Evolutionary conservation across 2,797 vertebrate species (phyloP).

Genomic region (Sebastes baramenuke): DNA sequence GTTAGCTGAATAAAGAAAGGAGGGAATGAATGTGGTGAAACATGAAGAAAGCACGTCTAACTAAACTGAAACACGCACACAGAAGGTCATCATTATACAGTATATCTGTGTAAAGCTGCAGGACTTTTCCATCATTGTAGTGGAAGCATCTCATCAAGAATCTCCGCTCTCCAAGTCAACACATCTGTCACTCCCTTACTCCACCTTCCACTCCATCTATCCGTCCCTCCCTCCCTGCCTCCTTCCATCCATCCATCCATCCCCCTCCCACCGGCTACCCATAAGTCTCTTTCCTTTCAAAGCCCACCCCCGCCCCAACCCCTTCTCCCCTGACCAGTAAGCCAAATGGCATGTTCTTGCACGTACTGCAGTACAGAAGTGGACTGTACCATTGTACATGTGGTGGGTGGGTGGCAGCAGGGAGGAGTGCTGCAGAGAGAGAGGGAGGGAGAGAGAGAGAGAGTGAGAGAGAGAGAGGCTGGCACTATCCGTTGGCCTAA

Average conservation of each 20-base stretch:
- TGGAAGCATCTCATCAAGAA: constrained; percentile 34
- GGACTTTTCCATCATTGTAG: constrained; percentile 11
- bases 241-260: constrained; percentile 8
- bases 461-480: constrained; percentile 14
- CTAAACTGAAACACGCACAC: background rate
- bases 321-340: background rate
- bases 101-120: constrained; percentile 1
- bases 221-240: background rate
- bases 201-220: constrained; percentile 33
- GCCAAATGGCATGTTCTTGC: constrained; percentile 45
- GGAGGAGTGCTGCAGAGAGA: constrained; percentile 62
- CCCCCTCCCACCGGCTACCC: constrained; percentile 48
- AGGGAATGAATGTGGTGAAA: background rate
- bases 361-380: background rate
- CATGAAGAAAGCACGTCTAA: background rate
- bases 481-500: constrained; percentile 46
- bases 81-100: background rate
- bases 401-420: constrained; percentile 38
- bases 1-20: background rate
- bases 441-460: constrained; percentile 1
- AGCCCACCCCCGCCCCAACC: background rate
- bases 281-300: constrained; percentile 54
- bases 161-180: constrained; percentile 53
- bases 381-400: constrained; percentile 58
- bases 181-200: constrained; percentile 61